phyloP scores from a whole-genome alignment of 2,888 invertebrate genomes.

The Cheilosia urbana region DNA sequence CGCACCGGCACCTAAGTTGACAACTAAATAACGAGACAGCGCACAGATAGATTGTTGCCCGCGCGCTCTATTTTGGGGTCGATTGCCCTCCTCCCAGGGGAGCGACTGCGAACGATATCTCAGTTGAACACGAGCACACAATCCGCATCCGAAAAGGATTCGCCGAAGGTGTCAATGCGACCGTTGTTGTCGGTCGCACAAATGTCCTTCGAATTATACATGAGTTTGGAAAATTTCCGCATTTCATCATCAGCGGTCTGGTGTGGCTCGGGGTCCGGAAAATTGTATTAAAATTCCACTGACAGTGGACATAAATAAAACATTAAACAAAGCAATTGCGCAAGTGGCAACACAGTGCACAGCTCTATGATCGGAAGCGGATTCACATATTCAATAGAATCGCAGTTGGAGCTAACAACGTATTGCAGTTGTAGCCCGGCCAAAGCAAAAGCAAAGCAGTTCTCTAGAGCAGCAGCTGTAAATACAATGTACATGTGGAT shows the following conservation, averaged over 20 bases:
- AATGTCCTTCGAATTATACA: constrained; percentile 74
- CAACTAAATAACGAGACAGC: constrained; percentile 66
- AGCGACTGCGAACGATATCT: constrained; percentile 8
- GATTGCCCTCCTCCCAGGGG: constrained; percentile 56
- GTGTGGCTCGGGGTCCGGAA: constrained; percentile 31
- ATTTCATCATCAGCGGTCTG: constrained; percentile 64
- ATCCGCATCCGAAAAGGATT: constrained; percentile 59
- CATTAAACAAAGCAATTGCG: constrained; percentile 75
- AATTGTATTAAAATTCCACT: constrained; percentile 71
- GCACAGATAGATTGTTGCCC: constrained; percentile 35
- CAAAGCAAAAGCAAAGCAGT: too few species aligned
- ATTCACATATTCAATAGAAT: constrained; percentile 22
- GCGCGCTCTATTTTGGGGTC: constrained; percentile 51
- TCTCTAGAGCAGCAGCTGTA: too few species aligned
- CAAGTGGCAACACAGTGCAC: constrained; percentile 42
- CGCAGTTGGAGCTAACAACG: constrained; percentile 11
- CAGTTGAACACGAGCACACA: constrained; percentile 41
- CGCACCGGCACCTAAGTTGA: constrained; percentile 46
- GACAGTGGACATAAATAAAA: constrained; percentile 73
- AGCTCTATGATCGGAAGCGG: constrained; percentile 27
- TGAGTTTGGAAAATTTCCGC: constrained; percentile 69
- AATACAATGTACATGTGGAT: too few species aligned
- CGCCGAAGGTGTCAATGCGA: constrained; percentile 67
- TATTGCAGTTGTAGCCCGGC: not conserved
- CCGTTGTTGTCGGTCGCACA: constrained; percentile 34